These are phyloP conservation scores for Bungarus multicinctus DNA, from an alignment of 2,113 vertebrate species.

Conservation along the genomic window DNA sequence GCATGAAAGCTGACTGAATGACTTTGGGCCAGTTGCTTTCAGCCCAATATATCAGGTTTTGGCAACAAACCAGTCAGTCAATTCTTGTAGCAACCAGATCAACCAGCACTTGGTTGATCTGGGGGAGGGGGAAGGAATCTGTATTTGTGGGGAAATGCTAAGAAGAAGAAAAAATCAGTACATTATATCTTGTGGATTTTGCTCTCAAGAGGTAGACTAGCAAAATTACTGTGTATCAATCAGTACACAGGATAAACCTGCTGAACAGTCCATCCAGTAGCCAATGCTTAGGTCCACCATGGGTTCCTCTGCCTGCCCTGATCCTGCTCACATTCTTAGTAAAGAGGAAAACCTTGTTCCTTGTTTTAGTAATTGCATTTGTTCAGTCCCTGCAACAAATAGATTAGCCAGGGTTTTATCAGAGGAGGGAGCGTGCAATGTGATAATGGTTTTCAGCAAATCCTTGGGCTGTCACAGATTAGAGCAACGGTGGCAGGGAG, in stretches of 20 bases:
- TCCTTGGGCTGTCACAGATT: slow-evolving; percentile 92
- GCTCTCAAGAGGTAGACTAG: not conserved
- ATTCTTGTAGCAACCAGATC: not conserved
- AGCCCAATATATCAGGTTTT: not conserved
- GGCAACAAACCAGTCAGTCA: not conserved
- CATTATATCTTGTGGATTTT: not conserved
- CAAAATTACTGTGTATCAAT: not conserved
- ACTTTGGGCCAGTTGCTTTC: not conserved
- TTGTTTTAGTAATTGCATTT: slow-evolving; percentile 83
- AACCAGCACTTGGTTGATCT: not conserved
- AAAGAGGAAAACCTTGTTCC: slow-evolving; percentile 36
- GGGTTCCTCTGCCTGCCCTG: not conserved
- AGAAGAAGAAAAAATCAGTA: not conserved
- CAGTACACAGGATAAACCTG: not conserved
- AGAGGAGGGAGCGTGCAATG: slow-evolving; percentile 69
- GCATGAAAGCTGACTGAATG: not conserved
- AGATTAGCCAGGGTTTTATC: slow-evolving; percentile 94
- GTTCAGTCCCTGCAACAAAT: slow-evolving; percentile 93
- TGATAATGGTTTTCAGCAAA: slow-evolving; percentile 97
- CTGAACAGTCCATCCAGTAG: not conserved
- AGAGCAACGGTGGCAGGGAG: slow-evolving; percentile 75
- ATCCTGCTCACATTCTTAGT: not conserved
- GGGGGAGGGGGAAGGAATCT: no score
- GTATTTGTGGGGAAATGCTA: not conserved
- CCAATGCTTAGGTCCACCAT: not conserved